Evolutionary conservation across 2,888 invertebrate species (phyloP).

Genomic region (Epirrhoe alternata): DNA sequence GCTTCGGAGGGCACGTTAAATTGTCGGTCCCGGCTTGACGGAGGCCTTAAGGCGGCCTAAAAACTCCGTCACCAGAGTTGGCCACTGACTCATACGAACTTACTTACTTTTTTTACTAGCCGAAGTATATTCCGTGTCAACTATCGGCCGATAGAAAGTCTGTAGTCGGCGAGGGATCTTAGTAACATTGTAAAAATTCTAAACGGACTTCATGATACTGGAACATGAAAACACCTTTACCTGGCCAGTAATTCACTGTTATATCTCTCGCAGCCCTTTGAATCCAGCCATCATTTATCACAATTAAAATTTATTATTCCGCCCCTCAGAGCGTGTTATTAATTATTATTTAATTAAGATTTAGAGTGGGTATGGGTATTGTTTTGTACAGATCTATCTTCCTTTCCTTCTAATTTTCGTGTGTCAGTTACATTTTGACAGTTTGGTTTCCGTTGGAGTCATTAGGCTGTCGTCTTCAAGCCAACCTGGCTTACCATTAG

Average conservation of each 20-base stretch:
- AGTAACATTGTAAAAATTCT: too few relatives aligned
- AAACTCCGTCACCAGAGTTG: too few relatives aligned
- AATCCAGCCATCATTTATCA: conserved; percentile 62
- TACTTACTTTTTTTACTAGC: too few relatives aligned
- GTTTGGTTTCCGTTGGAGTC: neutral
- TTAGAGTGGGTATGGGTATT: conserved; percentile 43
- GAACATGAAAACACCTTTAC: conserved; percentile 17
- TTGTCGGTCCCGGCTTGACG: too few relatives aligned
- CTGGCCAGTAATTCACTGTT: conserved; percentile 39
- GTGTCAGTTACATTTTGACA: conserved; percentile 4
- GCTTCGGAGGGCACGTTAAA: too few relatives aligned
- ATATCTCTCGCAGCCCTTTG: conserved; percentile 45
- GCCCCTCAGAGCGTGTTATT: conserved; percentile 57
- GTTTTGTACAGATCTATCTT: conserved; percentile 34
- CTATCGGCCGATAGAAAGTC: too few relatives aligned
- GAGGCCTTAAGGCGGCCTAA: too few relatives aligned
- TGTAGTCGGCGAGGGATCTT: too few relatives aligned
- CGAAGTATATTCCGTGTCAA: too few relatives aligned
- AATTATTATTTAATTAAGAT: conserved; percentile 65
- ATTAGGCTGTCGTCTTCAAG: neutral
- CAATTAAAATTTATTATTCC: conserved; percentile 70
- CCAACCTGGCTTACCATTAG: neutral
- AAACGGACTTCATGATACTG: neutral
- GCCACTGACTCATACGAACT: too few relatives aligned
- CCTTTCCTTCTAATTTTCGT: conserved; percentile 12